phyloP scores from a whole-genome alignment of 2,797 vertebrate species.

The Kryptolebias ocellatus region DNA sequence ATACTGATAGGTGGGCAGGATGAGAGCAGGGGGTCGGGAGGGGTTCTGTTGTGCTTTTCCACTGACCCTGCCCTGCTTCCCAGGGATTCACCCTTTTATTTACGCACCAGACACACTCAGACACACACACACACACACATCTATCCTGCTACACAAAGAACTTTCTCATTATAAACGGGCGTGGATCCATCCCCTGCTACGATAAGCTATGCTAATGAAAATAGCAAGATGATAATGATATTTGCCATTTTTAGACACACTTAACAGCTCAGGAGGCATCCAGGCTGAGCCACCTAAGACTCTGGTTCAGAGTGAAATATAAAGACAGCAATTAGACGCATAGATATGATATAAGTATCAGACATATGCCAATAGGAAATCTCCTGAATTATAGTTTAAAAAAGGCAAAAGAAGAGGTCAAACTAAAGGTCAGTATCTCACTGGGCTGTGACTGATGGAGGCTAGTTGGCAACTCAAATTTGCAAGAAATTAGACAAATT shows the following conservation, averaged over 20 bases:
- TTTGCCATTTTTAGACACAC: conserved; percentile 47
- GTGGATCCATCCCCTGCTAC: conserved; percentile 40
- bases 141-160: conserved; percentile 39
- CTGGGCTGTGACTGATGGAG: too few species aligned
- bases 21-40: conserved; percentile 37
- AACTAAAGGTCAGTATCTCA: too few species aligned
- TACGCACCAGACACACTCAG: conserved; percentile 31
- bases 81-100: conserved; percentile 47
- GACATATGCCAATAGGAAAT: background rate
- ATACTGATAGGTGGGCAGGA: conserved; percentile 69
- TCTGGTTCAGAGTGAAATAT: conserved; percentile 24
- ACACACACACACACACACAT: conserved; percentile 1
- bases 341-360: conserved; percentile 9
- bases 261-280: conserved; percentile 8
- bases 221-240: conserved; percentile 49
- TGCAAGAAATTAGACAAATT: too few species aligned
- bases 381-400: too few species aligned
- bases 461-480: too few species aligned
- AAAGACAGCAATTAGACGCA: background rate
- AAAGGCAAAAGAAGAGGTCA: too few species aligned
- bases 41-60: conserved; percentile 37
- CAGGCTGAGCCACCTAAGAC: background rate
- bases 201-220: conserved; percentile 49
- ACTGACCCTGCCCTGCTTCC: conserved; percentile 57
- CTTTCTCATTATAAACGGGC: conserved; percentile 61